Base-by-base conservation (phyloP, 2,888 invertebrate genomes). In the Caenorhabditis sp. region DNA sequence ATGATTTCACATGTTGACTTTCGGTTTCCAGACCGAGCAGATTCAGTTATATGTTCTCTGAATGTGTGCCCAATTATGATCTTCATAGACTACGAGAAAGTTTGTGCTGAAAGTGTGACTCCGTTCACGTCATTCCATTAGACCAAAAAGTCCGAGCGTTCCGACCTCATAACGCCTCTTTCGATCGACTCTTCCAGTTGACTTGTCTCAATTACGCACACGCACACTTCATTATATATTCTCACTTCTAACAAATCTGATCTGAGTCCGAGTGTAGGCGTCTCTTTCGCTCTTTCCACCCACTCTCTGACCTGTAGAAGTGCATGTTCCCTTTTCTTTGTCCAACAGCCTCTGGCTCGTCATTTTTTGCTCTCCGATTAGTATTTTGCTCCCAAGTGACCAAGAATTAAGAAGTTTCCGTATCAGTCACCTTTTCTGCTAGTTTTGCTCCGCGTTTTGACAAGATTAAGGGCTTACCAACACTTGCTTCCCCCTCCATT, bases 1-100 rank as follows among this genome's bases (percentile, higher is more conserved):
- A n/a, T n/a, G 32, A 35, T 55, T 63, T 37, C 30, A 63, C 53
- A 63, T 58, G 50, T 66, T 63, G 63, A 43, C 63, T 52, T 63
- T 63, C 52, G 27, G 45, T 65, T 32, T 48, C 37, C 26, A 8
- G 26, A 39, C 3, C 11, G 13, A 52, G 26, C 24, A 55, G 26
- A 17, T 30, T 7, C 27, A 22, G n/a, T n/a, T n/a, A n/a, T n/a
- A n/a, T n/a, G n/a, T n/a, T n/a, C n/a, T n/a, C n/a, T n/a, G n/a
- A n/a, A n/a, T n/a, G n/a, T n/a, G n/a, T n/a, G n/a, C n/a, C n/a
- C n/a, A 41, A 63, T 63, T 53, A 63, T 63, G 63, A 39, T n/a
- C 20, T 7, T 6, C 11, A 9, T 32, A 8, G 32, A 9, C 32
- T 32, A 32, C 32, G 11, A 32, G 32, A 8, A 9, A n/a, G n/a